A percentile compares a stretch with the other conserved stretches of the same genome.
Conservation (phyloP, 2,888 invertebrate species). For the Cosmia trapezina region DNA sequence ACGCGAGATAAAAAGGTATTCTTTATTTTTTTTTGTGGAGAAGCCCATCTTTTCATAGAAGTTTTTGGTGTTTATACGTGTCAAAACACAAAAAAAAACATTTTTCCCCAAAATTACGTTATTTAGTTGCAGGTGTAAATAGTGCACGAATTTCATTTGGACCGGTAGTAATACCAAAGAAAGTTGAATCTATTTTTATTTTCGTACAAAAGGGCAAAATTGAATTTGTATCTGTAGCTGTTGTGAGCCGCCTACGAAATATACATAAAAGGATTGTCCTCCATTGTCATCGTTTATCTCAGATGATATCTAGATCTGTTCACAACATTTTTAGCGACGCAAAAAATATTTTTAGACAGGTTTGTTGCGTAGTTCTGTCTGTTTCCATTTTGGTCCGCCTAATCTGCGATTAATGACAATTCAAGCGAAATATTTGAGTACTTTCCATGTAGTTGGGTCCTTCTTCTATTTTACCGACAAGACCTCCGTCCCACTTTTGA, state of each 20-base stretch:
- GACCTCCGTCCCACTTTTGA: no score
- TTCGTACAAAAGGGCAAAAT: slow-evolving; percentile 20
- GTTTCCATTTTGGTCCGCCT: neutral
- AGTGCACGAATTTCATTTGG: neutral
- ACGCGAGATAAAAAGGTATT: neutral
- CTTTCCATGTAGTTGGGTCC: neutral
- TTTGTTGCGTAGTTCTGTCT: slow-evolving; percentile 14
- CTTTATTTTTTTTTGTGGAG: neutral
- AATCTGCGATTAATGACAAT: neutral
- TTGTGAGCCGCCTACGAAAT: slow-evolving; percentile 24
- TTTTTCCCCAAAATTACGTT: no score
- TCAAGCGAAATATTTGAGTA: neutral
- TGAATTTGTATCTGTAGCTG: slow-evolving; percentile 15
- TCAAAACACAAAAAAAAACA: neutral
- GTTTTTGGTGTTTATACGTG: neutral
- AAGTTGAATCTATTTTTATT: neutral
- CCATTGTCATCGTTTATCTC: slow-evolving; percentile 33
- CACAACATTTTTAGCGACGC: slow-evolving; percentile 27
- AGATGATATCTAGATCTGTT: slow-evolving; percentile 29
- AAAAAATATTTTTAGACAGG: slow-evolving; percentile 28
- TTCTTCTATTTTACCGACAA: no score
- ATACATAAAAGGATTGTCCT: slow-evolving; percentile 29
- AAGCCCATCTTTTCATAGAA: neutral
- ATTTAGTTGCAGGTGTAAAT: neutral
- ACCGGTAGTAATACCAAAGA: neutral